Evolutionary conservation across 2,888 invertebrate genomes (phyloP).

Genomic region (Philhelius pedissequus): DNA sequence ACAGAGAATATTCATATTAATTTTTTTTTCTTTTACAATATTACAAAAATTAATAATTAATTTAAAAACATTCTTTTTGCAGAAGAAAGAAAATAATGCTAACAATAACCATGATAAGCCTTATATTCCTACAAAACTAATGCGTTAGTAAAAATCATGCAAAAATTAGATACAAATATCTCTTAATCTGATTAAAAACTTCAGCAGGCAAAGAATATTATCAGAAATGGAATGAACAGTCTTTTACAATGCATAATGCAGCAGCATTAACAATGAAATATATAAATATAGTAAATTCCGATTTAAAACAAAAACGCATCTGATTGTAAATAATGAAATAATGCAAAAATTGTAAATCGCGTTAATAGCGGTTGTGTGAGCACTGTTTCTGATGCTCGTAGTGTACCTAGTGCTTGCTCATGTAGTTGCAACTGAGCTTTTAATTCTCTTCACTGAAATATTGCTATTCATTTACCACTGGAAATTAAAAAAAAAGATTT

Average conservation of each 20-base stretch:
- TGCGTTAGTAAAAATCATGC: neutral
- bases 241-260: neutral
- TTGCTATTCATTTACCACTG: no score
- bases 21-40: no score
- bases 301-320: neutral
- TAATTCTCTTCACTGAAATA: neutral
- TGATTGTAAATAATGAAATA: neutral
- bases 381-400: neutral
- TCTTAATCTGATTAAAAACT: slow-evolving; percentile 39
- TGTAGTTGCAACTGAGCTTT: neutral
- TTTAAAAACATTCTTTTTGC: neutral
- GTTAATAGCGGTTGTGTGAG: slow-evolving; percentile 6
- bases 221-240: neutral
- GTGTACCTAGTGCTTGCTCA: no score
- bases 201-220: neutral
- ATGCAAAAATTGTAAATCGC: slow-evolving; percentile 12
- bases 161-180: slow-evolving; percentile 8
- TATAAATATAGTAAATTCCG: neutral
- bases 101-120: neutral
- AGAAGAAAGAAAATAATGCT: neutral
- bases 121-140: neutral
- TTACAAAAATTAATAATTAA: no score
- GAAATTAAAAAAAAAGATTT: no score
- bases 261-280: neutral
- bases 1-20: no score